Base-by-base conservation (phyloP, 2,113 vertebrate species). In the Eira barbara region DNA sequence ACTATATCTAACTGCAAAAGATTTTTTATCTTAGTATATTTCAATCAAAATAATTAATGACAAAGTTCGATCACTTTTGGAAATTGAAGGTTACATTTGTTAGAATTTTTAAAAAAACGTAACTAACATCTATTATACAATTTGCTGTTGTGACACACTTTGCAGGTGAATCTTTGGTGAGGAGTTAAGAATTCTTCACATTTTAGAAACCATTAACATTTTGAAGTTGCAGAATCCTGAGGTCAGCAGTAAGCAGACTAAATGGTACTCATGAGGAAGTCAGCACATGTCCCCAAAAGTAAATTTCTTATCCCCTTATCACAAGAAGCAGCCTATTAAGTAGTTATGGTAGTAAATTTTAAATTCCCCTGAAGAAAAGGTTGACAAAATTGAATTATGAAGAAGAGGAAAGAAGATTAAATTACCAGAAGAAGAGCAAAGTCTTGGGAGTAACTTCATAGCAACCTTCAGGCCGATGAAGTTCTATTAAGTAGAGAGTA, bases 281-380 rank as follows among this genome's bases (percentile, higher is more conserved):
- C 91, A 96, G 94, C 97, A 97, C 47, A 92, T 95, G 96, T 97
- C 83, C 96, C 87, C 76, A 55, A 96, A 97, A 97, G 97, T 97
- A 97, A 96, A 96, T 94, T 97, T 98, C 97, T 96, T 98, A 96
- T 96, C 90, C 97, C 97, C 97, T 98, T 98, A 98, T 97, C 98
- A 96, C 96, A 91, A 63, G 95, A 92, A 96, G 52, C 97, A 97
- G 97, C 94, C 95, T 92, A 97, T 96, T 97, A 97, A 97, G 81
- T 97, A 97, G 97, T 95, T 96, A 91, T 95, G 91, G 97, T 95
- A 95, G 94, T 94, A 96, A 97, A 96, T 97, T 98, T 98, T 96
- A 97, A 96, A 96, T 97, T 94, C 80, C 90, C 81, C 78, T n/a
- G 78, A 97, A 97, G 96, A 97, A 97, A 97, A 95, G 81, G 80